Conservation (phyloP, 2,797 vertebrate genomes). For the Manis javanica region DNA sequence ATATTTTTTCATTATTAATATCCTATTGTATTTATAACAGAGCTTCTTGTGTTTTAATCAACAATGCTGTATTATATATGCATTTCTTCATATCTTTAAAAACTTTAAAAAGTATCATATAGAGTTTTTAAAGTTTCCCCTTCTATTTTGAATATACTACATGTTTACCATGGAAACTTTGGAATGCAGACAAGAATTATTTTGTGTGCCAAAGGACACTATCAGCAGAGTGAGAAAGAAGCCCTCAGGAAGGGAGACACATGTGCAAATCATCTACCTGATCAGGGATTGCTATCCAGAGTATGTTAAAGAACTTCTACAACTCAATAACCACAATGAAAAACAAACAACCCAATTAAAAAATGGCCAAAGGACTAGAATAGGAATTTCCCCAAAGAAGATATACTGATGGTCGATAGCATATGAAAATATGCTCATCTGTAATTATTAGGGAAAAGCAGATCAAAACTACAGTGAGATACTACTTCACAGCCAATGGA, state of each 20-base stretch:
- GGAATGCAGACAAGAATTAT: background rate
- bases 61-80: background rate
- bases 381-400: slow-evolving; percentile 17
- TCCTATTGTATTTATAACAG: background rate
- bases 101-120: background rate
- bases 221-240: background rate
- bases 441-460: background rate
- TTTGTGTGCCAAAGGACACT: background rate
- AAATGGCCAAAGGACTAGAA: background rate
- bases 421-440: background rate
- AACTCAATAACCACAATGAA: background rate
- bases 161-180: slow-evolving; percentile 2
- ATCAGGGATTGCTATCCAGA: background rate
- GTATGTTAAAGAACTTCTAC: background rate
- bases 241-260: background rate
- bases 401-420: background rate
- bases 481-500: background rate
- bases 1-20: background rate
- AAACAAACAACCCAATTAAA: background rate
- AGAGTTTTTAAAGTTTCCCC: background rate
- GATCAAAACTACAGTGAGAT: background rate
- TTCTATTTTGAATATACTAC: background rate
- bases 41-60: background rate
- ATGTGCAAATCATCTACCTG: background rate
- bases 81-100: background rate